phyloP scores from a whole-genome alignment of 2,888 invertebrate genomes.

The Caenorhabditis sp. region DNA sequence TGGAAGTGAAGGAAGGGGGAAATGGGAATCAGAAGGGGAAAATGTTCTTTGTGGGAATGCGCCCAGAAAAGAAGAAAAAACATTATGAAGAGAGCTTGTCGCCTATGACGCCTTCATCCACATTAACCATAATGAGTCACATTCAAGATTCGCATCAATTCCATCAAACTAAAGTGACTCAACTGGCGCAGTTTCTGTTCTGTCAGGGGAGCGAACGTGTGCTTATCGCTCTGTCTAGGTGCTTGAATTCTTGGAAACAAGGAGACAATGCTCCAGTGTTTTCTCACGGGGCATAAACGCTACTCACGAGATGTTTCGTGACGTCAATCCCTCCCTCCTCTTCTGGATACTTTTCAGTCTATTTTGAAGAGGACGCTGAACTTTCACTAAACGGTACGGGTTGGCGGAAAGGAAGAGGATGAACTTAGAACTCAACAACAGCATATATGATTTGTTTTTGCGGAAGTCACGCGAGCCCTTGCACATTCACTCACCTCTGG shows the following conservation, averaged over 20 bases:
- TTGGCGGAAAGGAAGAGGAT: not conserved
- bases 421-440: no score
- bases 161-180: not conserved
- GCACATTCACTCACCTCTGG: slow-evolving; percentile 88
- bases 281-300: not conserved
- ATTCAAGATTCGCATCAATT: not conserved
- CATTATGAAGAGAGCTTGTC: no score
- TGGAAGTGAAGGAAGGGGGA: not conserved
- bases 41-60: not conserved
- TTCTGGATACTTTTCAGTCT: not conserved
- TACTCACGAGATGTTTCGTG: not conserved
- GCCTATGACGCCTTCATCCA: not conserved
- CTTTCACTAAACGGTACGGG: no score
- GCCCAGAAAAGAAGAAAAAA: not conserved
- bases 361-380: slow-evolving; percentile 3
- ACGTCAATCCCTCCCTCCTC: not conserved
- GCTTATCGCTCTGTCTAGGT: not conserved
- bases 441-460: no score
- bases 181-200: not conserved
- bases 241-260: not conserved
- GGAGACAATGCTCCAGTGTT: not conserved
- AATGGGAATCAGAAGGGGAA: not conserved
- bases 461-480: not conserved
- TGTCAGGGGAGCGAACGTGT: not conserved
- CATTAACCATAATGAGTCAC: not conserved